Conservation (phyloP, 2,113 vertebrate species). For the Ifrita kowaldi region DNA sequence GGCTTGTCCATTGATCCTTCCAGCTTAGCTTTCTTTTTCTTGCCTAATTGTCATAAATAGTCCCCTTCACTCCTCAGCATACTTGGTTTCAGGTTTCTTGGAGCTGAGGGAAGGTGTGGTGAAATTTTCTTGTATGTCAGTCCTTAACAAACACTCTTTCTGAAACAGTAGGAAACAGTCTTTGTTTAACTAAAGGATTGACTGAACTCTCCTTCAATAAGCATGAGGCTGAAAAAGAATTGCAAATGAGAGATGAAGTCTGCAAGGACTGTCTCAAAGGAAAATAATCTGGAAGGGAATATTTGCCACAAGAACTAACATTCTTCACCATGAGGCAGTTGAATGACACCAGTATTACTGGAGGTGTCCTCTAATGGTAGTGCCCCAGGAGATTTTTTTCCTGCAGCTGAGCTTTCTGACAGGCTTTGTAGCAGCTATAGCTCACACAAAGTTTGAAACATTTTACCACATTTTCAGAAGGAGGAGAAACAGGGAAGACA, state of each 20-base stretch:
- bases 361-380: background rate
- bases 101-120: background rate
- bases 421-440: background rate
- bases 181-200: background rate
- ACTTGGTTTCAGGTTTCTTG: background rate
- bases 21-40: background rate
- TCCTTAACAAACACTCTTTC: background rate
- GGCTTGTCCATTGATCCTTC: background rate
- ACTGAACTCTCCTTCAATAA: background rate
- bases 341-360: background rate
- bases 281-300: background rate
- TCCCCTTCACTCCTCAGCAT: background rate
- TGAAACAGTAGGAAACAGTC: background rate
- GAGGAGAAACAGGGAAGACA: background rate
- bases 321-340: background rate
- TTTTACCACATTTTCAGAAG: background rate
- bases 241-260: background rate
- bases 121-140: background rate
- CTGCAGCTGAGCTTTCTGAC: background rate
- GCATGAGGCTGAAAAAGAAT: background rate
- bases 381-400: background rate
- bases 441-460: background rate
- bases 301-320: background rate
- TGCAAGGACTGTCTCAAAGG: background rate
- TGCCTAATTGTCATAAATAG: background rate